phyloP scores from a whole-genome alignment of 2,797 vertebrate genomes.

The Ambastaia sidthimunki region DNA sequence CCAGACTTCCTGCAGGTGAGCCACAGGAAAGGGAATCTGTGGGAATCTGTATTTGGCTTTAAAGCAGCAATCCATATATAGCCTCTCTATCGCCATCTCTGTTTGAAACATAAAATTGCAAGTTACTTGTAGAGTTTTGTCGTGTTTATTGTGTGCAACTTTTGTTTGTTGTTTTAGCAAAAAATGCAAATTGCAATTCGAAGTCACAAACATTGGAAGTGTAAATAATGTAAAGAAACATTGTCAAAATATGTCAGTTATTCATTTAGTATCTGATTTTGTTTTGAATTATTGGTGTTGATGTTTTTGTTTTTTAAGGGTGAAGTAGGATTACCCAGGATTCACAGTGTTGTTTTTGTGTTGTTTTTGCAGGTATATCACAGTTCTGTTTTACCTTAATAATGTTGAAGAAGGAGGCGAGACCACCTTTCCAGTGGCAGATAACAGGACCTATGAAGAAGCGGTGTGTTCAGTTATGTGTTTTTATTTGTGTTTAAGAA shows the following conservation, averaged over 20 bases:
- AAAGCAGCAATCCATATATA: neutral
- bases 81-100: too few relatives aligned
- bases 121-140: too few relatives aligned
- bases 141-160: too few relatives aligned
- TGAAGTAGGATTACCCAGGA: neutral
- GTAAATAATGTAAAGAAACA: too few relatives aligned
- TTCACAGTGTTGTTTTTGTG: neutral
- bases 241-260: conserved; percentile 8
- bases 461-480: conserved; percentile 80
- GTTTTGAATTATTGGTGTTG: conserved; percentile 50
- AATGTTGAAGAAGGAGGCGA: conserved; percentile 95
- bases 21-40: conserved; percentile 29
- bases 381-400: conserved; percentile 98
- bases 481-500: neutral
- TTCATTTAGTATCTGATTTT: conserved; percentile 55
- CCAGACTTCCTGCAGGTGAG: conserved; percentile 96
- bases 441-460: conserved; percentile 98
- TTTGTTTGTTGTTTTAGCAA: too few relatives aligned
- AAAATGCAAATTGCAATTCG: too few relatives aligned
- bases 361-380: conserved; percentile 90
- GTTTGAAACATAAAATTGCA: too few relatives aligned
- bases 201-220: neutral
- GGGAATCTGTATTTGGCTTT: neutral
- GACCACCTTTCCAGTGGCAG: conserved; percentile 97
- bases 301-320: neutral